Conservation (phyloP, 2,113 vertebrate species). For the Psittacus erithacus region DNA sequence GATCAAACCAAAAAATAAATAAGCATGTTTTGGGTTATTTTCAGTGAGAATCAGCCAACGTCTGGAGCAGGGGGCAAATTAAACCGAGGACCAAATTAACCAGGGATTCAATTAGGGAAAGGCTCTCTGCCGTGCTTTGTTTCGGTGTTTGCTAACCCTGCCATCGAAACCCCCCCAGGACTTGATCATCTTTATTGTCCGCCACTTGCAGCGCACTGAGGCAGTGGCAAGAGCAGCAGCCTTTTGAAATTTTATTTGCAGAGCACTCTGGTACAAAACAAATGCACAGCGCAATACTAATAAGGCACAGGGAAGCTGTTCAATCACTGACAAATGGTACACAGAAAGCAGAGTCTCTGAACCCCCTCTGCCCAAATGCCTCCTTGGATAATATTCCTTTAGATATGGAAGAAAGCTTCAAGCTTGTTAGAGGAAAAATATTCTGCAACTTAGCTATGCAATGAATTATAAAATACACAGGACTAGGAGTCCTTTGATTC, state of each 20-base stretch:
- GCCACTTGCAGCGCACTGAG: background rate
- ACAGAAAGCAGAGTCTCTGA: background rate
- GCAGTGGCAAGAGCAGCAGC: background rate
- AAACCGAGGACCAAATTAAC: conserved; percentile 27
- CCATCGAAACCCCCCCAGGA: background rate
- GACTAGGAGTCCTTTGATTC: conserved; percentile 57
- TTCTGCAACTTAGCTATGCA: conserved; percentile 58
- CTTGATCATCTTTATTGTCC: background rate
- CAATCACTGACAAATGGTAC: background rate
- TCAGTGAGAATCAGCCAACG: background rate
- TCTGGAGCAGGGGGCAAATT: conserved; percentile 45
- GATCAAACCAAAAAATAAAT: conserved; percentile 25
- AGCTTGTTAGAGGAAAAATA: conserved; percentile 61
- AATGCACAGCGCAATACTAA: conserved; percentile 48
- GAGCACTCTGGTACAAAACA: background rate
- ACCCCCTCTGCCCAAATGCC: background rate
- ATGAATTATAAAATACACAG: conserved; percentile 76
- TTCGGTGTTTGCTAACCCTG: background rate
- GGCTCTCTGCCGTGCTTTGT: background rate
- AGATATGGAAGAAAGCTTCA: conserved; percentile 24
- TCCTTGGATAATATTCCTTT: conserved; percentile 49
- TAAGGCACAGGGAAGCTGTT: background rate
- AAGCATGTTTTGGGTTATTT: conserved; percentile 10
- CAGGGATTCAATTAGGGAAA: conserved; percentile 62
- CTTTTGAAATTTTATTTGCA: conserved; percentile 46